Percentiles rank a stretch among this genome's conserved stretches.
phyloP scores from a whole-genome alignment of 2,888 invertebrate genomes.

The Polylopha cassiicola region DNA sequence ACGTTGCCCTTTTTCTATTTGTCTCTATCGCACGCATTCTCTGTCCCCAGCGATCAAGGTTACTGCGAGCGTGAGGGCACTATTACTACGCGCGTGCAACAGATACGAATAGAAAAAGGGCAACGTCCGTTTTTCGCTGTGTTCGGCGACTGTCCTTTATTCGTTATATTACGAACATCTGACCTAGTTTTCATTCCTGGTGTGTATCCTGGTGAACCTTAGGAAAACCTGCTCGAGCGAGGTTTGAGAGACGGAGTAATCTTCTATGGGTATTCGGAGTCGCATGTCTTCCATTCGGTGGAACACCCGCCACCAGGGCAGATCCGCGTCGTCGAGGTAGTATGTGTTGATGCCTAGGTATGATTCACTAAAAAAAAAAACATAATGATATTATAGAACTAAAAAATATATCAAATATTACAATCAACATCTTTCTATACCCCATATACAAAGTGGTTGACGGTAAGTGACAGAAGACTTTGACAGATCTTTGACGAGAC shows the following conservation, averaged over 20 bases:
- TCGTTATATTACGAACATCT: not conserved
- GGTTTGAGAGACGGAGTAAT: constrained; percentile 88
- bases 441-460: no score
- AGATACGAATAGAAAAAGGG: no score
- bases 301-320: constrained; percentile 83
- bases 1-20: no score
- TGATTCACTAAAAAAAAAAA: constrained; percentile 74
- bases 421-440: no score
- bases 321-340: constrained; percentile 76
- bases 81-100: no score
- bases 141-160: not conserved
- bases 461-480: no score
- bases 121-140: not conserved
- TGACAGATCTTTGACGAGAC: no score
- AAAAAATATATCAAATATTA: no score
- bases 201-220: constrained; percentile 71
- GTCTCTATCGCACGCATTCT: no score
- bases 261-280: constrained; percentile 78
- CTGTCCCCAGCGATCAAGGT: no score
- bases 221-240: constrained; percentile 88
- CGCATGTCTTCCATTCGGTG: constrained; percentile 80
- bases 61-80: no score
- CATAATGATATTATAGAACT: not conserved
- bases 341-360: constrained; percentile 84
- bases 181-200: constrained; percentile 24